These are phyloP conservation scores for Bovichtus variegatus DNA, from an alignment of 2,797 vertebrate genomes.

Conservation along the genomic window DNA sequence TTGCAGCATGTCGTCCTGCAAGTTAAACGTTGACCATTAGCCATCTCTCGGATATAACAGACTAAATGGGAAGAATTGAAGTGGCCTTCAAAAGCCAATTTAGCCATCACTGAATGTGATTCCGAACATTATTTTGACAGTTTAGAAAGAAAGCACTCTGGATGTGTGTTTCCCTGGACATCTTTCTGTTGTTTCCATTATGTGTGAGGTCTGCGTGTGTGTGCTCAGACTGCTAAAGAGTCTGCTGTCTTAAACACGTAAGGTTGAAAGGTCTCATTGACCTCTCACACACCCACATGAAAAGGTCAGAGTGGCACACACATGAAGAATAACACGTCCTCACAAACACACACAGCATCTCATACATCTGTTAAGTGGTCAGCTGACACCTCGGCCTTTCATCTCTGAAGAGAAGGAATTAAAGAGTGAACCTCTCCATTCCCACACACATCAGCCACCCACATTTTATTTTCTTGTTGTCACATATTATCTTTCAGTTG, in stretches of 20 bases:
- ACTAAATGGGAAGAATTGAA: constrained; percentile 38
- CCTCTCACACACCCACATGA: constrained; percentile 45
- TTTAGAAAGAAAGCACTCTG: not conserved
- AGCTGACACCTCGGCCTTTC: constrained; percentile 9
- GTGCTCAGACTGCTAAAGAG: constrained; percentile 25
- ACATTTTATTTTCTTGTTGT: not conserved
- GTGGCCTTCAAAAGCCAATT: constrained; percentile 49
- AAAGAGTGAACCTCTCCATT: not conserved
- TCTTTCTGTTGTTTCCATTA: not conserved
- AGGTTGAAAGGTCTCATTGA: constrained; percentile 61
- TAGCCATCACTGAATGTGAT: constrained; percentile 9
- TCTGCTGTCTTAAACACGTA: constrained; percentile 30
- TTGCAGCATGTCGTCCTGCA: constrained; percentile 10
- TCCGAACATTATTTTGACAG: constrained; percentile 11
- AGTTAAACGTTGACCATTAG: constrained; percentile 44
- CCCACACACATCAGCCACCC: not conserved
- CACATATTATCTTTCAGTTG: not conserved
- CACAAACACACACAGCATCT: not conserved
- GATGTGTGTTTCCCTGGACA: not conserved
- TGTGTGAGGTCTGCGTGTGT: constrained; percentile 2
- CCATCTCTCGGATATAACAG: constrained; percentile 23
- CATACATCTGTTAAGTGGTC: constrained; percentile 14
- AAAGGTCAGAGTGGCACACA: constrained; percentile 55
- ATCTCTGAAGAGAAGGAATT: constrained; percentile 9
- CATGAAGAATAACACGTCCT: not conserved